Conservation (phyloP, 2,888 invertebrate genomes). For the Agonopterix alstromeriana region DNA sequence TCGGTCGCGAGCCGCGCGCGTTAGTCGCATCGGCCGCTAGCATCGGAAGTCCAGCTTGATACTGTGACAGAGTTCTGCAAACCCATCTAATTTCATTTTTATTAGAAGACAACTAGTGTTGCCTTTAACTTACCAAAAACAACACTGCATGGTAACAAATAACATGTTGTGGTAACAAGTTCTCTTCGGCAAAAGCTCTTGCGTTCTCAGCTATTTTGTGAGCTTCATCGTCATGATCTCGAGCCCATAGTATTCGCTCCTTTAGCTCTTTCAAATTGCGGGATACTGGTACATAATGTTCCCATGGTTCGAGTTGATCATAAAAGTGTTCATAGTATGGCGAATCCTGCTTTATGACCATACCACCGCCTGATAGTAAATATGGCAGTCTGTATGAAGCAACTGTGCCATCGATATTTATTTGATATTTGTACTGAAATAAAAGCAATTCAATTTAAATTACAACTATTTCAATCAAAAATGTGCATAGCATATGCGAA, state of each 20-base stretch:
- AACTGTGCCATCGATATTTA: conserved; percentile 97
- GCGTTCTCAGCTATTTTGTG: conserved; percentile 81
- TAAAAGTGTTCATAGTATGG: conserved; percentile 98
- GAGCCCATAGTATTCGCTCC: conserved; percentile 87
- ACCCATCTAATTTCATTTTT: no score
- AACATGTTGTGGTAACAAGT: conserved; percentile 89
- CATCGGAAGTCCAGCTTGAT: no score
- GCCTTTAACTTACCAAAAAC: conserved; percentile 54
- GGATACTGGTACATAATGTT: conserved; percentile 91
- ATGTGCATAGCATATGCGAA: neutral
- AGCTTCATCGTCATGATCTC: conserved; percentile 81
- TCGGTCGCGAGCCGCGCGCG: no score
- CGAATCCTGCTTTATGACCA: conserved; percentile 95
- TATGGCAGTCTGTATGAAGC: conserved; percentile 97
- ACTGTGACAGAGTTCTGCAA: no score
- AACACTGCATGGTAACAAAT: conserved; percentile 90
- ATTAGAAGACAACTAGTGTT: neutral
- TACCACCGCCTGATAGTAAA: conserved; percentile 89
- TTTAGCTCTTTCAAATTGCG: conserved; percentile 88
- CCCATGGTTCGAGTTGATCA: conserved; percentile 81
- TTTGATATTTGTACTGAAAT: conserved; percentile 94
- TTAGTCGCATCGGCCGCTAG: no score
- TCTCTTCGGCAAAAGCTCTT: conserved; percentile 82
- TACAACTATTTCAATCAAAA: neutral
- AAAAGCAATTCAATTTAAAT: conserved; percentile 11